phyloP scores from a whole-genome alignment of 2,888 invertebrate species.

The Harpagoxenus sublaevis region DNA sequence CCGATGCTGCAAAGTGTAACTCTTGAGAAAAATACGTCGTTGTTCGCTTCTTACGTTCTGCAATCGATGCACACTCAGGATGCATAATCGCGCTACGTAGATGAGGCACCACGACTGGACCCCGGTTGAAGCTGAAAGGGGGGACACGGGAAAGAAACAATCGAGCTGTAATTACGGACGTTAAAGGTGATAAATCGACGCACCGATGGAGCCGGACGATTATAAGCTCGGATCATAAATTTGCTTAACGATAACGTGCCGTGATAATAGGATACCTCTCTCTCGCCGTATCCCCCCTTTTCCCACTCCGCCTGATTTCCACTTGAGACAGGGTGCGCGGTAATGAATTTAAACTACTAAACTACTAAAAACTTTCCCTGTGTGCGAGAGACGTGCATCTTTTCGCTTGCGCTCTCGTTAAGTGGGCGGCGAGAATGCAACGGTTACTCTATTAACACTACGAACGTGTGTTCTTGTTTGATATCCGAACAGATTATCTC shows the following conservation, averaged over 20 bases:
- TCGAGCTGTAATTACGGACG: conserved; percentile 74
- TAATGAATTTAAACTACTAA: conserved; percentile 54
- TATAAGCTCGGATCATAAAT: conserved; percentile 68
- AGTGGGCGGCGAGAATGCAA: conserved; percentile 35
- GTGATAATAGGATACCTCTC: conserved; percentile 65
- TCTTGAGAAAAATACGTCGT: background rate
- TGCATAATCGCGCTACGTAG: conserved; percentile 40
- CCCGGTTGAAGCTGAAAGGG: background rate
- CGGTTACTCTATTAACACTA: conserved; percentile 38
- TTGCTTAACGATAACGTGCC: conserved; percentile 71
- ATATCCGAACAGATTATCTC: conserved; percentile 24
- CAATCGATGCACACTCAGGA: conserved; percentile 26
- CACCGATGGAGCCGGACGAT: conserved; percentile 59
- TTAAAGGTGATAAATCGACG: conserved; percentile 74
- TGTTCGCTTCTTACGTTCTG: background rate
- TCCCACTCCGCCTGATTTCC: conserved; percentile 21
- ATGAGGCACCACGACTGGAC: background rate
- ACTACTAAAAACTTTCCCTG: conserved; percentile 39
- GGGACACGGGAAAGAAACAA: conserved; percentile 65
- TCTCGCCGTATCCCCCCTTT: conserved; percentile 29
- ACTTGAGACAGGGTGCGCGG: conserved; percentile 9
- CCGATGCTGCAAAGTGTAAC: background rate
- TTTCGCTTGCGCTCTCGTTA: conserved; percentile 30
- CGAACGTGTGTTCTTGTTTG: conserved; percentile 19
- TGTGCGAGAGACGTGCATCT: background rate